phyloP scores from a whole-genome alignment of 1,140 invertebrate species.

The Lasioglossum albipes region DNA sequence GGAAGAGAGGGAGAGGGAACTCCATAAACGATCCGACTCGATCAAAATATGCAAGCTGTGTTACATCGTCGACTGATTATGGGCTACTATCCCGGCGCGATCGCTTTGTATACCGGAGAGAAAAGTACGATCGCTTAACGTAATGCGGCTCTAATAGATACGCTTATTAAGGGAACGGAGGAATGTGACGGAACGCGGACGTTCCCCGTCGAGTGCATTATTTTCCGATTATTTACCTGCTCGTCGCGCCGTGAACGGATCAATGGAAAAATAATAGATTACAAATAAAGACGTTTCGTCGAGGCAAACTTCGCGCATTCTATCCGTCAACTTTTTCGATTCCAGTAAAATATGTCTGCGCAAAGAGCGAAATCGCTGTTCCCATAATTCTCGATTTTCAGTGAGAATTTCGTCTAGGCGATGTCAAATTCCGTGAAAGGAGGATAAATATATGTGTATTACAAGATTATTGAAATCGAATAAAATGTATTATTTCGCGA shows the following conservation, averaged over 20 bases:
- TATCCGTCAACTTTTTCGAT: too few relatives aligned
- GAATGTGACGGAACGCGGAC: neutral
- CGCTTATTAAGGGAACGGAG: neutral
- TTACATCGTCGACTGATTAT: conserved; percentile 12
- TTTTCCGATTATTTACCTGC: neutral
- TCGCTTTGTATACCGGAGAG: conserved; percentile 37
- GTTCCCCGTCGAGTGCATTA: neutral
- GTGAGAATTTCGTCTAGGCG: too few relatives aligned
- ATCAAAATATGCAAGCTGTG: conserved; percentile 61
- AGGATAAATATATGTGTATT: neutral
- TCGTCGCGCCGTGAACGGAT: neutral
- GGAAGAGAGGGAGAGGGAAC: neutral
- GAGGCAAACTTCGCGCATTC: neutral
- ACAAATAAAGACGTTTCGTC: neutral
- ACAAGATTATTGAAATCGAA: neutral
- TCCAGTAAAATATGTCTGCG: too few relatives aligned
- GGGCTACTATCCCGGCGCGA: conserved; percentile 25
- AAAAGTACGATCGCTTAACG: neutral
- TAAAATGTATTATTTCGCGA: neutral
- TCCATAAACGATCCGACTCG: conserved; percentile 37
- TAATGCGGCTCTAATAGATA: neutral
- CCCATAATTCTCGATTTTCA: too few relatives aligned
- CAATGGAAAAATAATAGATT: neutral
- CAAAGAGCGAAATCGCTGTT: too few relatives aligned
- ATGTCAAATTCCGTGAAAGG: too few relatives aligned